Conservation (phyloP, 2,113 vertebrate genomes). For the Melanocharis versteri region DNA sequence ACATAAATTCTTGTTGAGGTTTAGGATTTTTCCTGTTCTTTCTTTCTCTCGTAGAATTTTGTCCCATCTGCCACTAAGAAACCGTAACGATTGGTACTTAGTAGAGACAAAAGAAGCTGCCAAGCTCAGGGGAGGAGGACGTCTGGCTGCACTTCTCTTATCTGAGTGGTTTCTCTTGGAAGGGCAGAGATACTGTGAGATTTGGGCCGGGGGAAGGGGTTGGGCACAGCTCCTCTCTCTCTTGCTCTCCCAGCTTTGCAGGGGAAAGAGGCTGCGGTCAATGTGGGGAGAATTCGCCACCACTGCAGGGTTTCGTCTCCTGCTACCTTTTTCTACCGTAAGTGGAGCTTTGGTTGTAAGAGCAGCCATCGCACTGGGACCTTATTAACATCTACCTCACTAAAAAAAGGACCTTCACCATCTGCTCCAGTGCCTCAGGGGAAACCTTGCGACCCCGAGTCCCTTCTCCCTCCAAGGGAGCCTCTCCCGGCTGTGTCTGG, state of each 20-base stretch:
- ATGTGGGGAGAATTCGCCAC: too few relatives aligned
- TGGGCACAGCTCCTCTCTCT: background rate
- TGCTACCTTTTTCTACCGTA: background rate
- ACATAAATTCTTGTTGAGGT: background rate
- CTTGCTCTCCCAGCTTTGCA: too few relatives aligned
- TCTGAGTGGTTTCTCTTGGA: background rate
- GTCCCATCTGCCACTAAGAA: background rate
- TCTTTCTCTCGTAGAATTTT: background rate
- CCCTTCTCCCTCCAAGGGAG: background rate
- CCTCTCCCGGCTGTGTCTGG: background rate
- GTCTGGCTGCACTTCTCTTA: background rate
- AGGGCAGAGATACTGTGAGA: background rate
- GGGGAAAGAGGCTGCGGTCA: background rate
- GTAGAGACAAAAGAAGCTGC: too few relatives aligned
- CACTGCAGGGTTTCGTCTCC: background rate
- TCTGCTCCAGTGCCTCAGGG: too few relatives aligned
- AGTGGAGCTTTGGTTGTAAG: background rate
- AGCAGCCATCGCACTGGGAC: background rate
- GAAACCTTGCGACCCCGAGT: background rate
- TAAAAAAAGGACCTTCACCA: background rate
- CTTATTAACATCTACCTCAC: background rate
- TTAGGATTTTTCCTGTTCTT: background rate
- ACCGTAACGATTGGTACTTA: accelerated
- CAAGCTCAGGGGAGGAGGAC: background rate
- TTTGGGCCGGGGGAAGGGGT: background rate